Evolutionary conservation across 2,113 vertebrate genomes (phyloP), one percentile per base, ranked within the genome.

Genomic region (Trichomycterus rosablanca): DNA sequence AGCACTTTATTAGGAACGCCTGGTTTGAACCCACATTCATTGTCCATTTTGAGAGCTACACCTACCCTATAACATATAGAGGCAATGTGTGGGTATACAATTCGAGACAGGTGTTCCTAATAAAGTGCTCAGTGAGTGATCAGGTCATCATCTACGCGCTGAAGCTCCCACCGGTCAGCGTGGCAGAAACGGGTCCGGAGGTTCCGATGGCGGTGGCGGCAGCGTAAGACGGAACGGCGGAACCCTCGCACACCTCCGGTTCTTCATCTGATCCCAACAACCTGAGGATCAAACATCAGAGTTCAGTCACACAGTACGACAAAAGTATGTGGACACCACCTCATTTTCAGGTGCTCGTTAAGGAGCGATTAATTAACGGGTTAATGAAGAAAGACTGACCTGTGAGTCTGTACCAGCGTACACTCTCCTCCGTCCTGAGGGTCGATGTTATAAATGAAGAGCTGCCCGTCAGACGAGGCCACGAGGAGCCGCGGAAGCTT

Each of bases 361-460:
- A 30, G 26, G 26, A 4, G 26, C 7, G 26, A n/a, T 30, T 30
- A 30, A 4, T 30, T 30, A 30, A 30, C 26, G 3, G 26, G 3
- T n/a, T n/a, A n/a, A n/a, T n/a, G n/a, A n/a, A n/a, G n/a, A n/a
- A n/a, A n/a, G n/a, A n/a, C n/a, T n/a, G 75, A 97, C 95, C 91
- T 93, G 87, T 98, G 93, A 78, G 90, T 92, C 66, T 93, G 90
- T 78, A 89, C 91, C 61, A 97, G 70, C 12, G 82, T 84, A 63
- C 95, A 97, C 76, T 96, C 95, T 1, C 95, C 94, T 5, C 95
- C 94, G 1, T 97, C 93, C 63, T 94, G 89, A 11, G 94, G 93
- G 75, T 98, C 92, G 45, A 98, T 78, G 70, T 94, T 93, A 76
- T 96, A 98, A 83, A 97, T 91, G 74, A 94, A 95, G 1, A 98